phyloP scores from a whole-genome alignment of 2,797 vertebrate species.

The Lagothrix lagotricha region DNA sequence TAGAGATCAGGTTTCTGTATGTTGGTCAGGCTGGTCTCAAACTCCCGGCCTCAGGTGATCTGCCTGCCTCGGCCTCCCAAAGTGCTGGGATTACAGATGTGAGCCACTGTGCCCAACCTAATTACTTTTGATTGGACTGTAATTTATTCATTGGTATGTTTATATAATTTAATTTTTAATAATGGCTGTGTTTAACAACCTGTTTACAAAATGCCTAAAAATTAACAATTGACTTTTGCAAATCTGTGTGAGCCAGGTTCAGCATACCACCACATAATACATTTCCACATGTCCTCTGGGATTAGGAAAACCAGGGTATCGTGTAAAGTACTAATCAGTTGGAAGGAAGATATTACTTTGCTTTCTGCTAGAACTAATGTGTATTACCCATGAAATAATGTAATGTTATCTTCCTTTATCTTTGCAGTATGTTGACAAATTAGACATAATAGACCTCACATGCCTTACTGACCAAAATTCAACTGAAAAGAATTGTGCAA shows the following conservation, averaged over 20 bases:
- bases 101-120: not conserved
- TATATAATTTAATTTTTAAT: conserved; percentile 37
- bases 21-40: too few relatives aligned
- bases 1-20: too few relatives aligned
- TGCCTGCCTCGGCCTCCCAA: too few relatives aligned
- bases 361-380: not conserved
- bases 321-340: not conserved
- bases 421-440: conserved; percentile 79
- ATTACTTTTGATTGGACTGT: not conserved
- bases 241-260: not conserved
- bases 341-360: not conserved
- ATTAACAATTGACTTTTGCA: conserved; percentile 6
- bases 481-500: conserved; percentile 67
- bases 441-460: conserved; percentile 77
- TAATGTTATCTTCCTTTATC: conserved; percentile 36
- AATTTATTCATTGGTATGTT: not conserved
- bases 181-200: not conserved
- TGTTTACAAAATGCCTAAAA: conserved; percentile 17
- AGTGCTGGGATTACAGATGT: too few relatives aligned
- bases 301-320: not conserved
- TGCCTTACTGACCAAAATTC: conserved; percentile 62
- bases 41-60: too few relatives aligned
- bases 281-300: not conserved
- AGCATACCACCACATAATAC: not conserved
- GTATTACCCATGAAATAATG: conserved; percentile 13